phyloP scores from a whole-genome alignment of 92 coral and sea anemone species.

The Porites cylindrica region DNA sequence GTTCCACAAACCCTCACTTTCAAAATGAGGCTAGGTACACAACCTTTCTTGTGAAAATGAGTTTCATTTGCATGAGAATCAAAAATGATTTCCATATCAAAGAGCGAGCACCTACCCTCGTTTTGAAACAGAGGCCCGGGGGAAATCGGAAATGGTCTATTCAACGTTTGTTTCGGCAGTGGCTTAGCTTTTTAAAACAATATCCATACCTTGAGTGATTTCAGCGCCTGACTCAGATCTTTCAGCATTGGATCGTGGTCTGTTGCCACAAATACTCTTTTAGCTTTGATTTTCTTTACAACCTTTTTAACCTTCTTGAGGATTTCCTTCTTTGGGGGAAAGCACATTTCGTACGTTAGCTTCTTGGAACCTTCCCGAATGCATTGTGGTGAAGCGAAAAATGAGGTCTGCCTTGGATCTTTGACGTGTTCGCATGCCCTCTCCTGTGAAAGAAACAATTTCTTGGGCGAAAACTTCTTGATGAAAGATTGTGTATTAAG shows the following conservation, averaged over 20 bases:
- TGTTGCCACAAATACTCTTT: slow-evolving; percentile 92
- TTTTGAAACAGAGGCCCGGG: no score
- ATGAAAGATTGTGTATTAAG: not conserved
- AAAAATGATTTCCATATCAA: no score
- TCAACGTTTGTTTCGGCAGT: no score
- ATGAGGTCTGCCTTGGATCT: slow-evolving; percentile 50
- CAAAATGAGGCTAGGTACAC: no score
- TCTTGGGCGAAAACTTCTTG: no score
- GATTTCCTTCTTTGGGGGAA: slow-evolving; percentile 80
- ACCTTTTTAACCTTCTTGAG: slow-evolving; percentile 83
- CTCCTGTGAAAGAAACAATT: slow-evolving; percentile 55
- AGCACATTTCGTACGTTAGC: slow-evolving; percentile 90
- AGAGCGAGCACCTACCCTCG: no score
- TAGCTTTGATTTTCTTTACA: slow-evolving; percentile 84
- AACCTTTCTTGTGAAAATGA: no score
- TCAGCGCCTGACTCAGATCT: slow-evolving; percentile 76
- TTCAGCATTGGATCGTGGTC: slow-evolving; percentile 88
- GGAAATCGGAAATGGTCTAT: no score
- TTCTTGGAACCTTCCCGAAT: slow-evolving; percentile 73
- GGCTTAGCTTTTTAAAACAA: no score
- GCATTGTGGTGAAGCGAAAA: slow-evolving; percentile 95
- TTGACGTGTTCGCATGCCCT: slow-evolving; percentile 91
- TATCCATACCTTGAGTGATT: slow-evolving; percentile 72
- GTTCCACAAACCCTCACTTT: no score
- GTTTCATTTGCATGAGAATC: no score